phyloP scores from a whole-genome alignment of 2,888 invertebrate genomes.

The Teleogryllus oceanicus region DNA sequence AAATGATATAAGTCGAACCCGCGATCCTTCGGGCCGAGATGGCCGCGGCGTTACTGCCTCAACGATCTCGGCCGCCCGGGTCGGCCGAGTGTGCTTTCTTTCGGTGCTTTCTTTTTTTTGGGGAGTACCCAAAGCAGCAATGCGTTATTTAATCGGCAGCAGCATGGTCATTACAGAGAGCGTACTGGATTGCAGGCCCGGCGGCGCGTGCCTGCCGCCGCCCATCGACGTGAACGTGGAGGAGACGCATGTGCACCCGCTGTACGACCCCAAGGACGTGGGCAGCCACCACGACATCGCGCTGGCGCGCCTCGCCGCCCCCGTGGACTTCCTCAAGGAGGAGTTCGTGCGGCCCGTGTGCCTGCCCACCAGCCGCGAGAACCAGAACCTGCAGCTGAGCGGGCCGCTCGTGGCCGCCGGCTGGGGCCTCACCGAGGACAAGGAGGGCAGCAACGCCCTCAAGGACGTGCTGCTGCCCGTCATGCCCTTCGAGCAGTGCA shows the following conservation, averaged over 20 bases:
- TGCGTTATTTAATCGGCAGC: no score
- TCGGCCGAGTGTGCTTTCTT: no score
- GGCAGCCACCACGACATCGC: conserved; percentile 18
- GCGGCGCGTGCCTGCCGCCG: background rate
- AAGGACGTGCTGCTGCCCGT: conserved; percentile 6
- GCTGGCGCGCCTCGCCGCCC: background rate
- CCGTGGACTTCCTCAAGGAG: background rate
- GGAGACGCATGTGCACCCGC: background rate
- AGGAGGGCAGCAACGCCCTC: background rate
- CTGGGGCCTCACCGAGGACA: background rate
- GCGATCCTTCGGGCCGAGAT: no score
- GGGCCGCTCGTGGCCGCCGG: background rate
- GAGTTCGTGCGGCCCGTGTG: background rate
- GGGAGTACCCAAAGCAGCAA: no score
- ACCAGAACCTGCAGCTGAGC: no score
- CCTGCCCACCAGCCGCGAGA: background rate
- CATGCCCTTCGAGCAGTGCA: conserved; percentile 11
- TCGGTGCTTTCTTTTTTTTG: no score
- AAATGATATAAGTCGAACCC: no score
- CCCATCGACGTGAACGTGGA: background rate
- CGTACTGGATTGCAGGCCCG: no score
- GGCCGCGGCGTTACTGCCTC: no score
- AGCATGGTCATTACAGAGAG: no score
- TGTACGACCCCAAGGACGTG: background rate
- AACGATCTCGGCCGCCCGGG: no score